These are phyloP conservation scores for Platalea minor DNA, from an alignment of 2,797 vertebrate species.

Conservation along the genomic window DNA sequence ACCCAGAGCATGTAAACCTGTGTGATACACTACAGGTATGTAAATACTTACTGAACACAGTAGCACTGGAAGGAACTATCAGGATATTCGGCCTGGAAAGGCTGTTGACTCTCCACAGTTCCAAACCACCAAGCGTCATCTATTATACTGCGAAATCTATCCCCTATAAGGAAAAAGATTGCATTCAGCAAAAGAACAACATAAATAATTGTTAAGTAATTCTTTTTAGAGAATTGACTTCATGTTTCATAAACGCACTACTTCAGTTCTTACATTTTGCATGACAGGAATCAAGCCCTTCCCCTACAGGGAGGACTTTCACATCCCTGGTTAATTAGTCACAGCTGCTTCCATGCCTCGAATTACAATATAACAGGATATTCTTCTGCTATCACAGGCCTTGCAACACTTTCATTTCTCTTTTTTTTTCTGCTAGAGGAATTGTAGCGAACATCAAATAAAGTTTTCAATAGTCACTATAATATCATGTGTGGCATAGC, in stretches of 20 bases:
- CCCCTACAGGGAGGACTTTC: neutral
- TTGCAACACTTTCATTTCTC: neutral
- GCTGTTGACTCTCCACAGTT: slow-evolving; percentile 93
- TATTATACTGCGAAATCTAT: slow-evolving; percentile 93
- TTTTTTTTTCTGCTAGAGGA: neutral
- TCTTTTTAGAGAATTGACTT: neutral
- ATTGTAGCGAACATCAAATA: neutral
- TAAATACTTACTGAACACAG: slow-evolving; percentile 84
- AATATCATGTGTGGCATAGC: rapidly evolving
- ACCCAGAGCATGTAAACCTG: rapidly evolving
- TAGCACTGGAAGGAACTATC: slow-evolving; percentile 99
- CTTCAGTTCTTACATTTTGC: neutral
- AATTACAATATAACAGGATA: neutral
- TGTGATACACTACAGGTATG: neutral
- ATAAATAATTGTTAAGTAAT: neutral
- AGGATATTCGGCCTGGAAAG: slow-evolving; percentile 93
- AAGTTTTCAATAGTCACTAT: neutral
- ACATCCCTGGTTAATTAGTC: neutral
- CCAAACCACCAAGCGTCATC: slow-evolving; percentile 99
- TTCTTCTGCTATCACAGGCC: neutral
- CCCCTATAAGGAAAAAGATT: slow-evolving; percentile 65
- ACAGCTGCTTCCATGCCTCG: neutral
- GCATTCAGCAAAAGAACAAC: neutral
- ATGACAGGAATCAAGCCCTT: neutral
- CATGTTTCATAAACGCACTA: neutral